These are phyloP conservation scores for Beris chalybata DNA, from an alignment of 2,888 invertebrate species.

Conservation along the genomic window DNA sequence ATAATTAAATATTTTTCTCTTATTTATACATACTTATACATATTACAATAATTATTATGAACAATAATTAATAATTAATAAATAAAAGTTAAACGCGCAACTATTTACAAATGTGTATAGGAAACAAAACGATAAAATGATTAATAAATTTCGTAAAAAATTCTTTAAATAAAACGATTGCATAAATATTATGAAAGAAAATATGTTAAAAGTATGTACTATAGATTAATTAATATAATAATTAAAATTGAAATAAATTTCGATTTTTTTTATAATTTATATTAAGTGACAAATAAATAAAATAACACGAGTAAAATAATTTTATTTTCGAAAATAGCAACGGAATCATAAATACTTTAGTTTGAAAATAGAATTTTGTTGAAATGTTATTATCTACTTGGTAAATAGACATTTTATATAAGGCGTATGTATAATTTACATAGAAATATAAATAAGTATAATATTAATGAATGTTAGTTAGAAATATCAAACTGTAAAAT, in stretches of 20 bases:
- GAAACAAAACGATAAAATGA: conserved; percentile 5
- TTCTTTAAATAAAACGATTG: not conserved
- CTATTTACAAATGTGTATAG: conserved; percentile 29
- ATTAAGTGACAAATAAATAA: not conserved
- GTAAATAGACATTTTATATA: not conserved
- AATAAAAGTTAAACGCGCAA: conserved; percentile 33
- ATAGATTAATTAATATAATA: not conserved
- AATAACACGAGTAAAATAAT: not conserved
- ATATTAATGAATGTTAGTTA: conserved; percentile 28
- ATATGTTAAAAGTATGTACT: not conserved
- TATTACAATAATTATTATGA: conserved; percentile 20
- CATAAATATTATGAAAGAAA: not conserved
- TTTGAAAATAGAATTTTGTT: conserved; percentile 4
- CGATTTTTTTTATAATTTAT: not conserved
- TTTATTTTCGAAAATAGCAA: not conserved
- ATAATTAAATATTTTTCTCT: conserved; percentile 35
- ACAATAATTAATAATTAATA: conserved; percentile 32
- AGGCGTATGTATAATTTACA: not conserved
- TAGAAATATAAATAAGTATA: not conserved
- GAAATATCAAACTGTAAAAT: conserved; percentile 30
- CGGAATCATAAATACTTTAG: not conserved
- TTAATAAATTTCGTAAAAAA: not conserved
- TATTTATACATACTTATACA: conserved; percentile 26
- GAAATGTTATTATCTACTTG: conserved; percentile 1
- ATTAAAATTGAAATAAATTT: conserved; percentile 2